Evolutionary conservation across 2,888 invertebrate genomes (phyloP).

Genomic region (Gymnoscelis rufifasciata): DNA sequence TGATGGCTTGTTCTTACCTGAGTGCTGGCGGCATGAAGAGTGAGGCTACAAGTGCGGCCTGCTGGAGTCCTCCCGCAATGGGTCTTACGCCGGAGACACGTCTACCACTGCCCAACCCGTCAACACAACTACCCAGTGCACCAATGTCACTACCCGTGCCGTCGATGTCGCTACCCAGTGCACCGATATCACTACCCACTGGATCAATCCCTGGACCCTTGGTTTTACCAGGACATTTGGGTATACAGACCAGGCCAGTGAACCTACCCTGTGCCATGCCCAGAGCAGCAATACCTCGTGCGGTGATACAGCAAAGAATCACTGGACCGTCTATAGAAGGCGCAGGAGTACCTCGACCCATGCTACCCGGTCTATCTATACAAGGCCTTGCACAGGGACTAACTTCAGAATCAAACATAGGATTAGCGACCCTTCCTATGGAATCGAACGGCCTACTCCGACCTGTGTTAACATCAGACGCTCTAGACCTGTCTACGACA

Average conservation of each 20-base stretch:
- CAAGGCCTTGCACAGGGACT: too few species aligned
- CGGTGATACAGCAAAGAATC: neutral
- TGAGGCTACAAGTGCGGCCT: conserved; percentile 50
- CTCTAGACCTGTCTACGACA: conserved; percentile 57
- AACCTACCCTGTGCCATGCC: neutral
- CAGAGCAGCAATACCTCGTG: conserved; percentile 5
- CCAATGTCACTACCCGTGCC: conserved; percentile 26
- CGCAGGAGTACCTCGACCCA: too few species aligned
- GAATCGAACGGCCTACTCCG: conserved; percentile 4
- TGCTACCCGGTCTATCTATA: too few species aligned
- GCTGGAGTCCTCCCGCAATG: conserved; percentile 61
- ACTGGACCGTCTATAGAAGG: neutral
- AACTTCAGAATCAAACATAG: conserved; percentile 6
- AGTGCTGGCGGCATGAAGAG: conserved; percentile 58
- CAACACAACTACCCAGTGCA: neutral
- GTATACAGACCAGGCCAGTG: neutral
- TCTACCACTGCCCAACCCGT: neutral
- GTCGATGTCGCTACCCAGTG: conserved; percentile 14
- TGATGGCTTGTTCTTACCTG: conserved; percentile 76
- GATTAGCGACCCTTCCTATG: conserved; percentile 15
- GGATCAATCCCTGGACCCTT: neutral
- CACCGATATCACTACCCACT: conserved; percentile 4
- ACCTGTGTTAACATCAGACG: conserved; percentile 36
- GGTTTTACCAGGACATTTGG: neutral
- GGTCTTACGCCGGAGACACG: conserved; percentile 18